These are phyloP conservation scores for Trichomalopsis sarcophagae DNA, from an alignment of 1,140 invertebrate species.

Conservation along the genomic window DNA sequence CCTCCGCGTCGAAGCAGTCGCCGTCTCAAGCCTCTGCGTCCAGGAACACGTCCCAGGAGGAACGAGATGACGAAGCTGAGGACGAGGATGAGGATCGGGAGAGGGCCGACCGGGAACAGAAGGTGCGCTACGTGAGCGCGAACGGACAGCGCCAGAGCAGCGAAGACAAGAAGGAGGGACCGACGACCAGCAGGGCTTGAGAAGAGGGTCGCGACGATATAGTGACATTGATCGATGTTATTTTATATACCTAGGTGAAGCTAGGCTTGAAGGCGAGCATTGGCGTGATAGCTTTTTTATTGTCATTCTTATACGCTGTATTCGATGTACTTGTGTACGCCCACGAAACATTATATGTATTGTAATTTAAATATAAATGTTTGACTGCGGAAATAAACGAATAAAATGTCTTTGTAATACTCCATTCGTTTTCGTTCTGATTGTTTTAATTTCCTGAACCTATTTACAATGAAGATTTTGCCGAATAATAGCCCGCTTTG, in stretches of 20 bases:
- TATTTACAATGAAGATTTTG: no score
- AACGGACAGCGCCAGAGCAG: neutral
- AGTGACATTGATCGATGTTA: no score
- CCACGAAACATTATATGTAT: neutral
- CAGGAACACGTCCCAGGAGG: neutral
- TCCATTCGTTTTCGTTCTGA: neutral
- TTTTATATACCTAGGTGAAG: no score
- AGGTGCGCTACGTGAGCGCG: neutral
- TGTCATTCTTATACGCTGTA: neutral
- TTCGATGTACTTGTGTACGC: neutral
- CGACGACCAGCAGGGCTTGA: neutral
- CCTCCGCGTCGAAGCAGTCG: neutral
- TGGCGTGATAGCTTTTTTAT: no score
- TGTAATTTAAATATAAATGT: constrained; percentile 12
- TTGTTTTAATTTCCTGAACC: no score
- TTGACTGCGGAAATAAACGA: constrained; percentile 28
- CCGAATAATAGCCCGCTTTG: no score
- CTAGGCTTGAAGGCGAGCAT: no score
- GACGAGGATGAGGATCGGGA: neutral
- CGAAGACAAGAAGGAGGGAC: neutral
- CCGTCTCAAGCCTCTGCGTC: neutral
- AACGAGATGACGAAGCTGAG: neutral
- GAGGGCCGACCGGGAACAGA: neutral
- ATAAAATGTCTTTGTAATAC: constrained; percentile 1
- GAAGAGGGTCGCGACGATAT: no score